Evolutionary conservation across 2,113 vertebrate genomes (phyloP).

Genomic region (Zapus hudsonius): DNA sequence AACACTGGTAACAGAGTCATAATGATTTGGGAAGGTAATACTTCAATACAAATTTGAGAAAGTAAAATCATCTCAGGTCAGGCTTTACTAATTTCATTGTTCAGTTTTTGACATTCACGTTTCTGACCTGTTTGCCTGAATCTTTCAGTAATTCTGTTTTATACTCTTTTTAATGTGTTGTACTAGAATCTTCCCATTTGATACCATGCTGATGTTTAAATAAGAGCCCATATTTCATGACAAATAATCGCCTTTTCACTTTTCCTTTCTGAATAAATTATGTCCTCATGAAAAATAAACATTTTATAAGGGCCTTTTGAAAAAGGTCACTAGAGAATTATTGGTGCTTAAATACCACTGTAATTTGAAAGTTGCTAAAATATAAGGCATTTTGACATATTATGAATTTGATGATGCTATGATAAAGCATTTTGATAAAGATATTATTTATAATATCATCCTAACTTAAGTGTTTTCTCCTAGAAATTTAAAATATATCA

Average conservation of each 20-base stretch:
- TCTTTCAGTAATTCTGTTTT: not conserved
- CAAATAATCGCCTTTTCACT: not conserved
- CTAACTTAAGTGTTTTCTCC: not conserved
- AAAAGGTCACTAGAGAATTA: not conserved
- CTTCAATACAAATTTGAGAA: not conserved
- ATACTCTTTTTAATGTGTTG: not conserved
- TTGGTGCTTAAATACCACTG: not conserved
- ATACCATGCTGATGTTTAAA: not conserved
- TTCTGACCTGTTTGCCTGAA: not conserved
- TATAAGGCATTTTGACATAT: not conserved
- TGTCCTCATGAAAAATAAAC: not conserved
- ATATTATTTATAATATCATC: not conserved
- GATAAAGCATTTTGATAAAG: slow-evolving; percentile 39
- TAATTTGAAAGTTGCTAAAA: not conserved
- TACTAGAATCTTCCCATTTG: not conserved
- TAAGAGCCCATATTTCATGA: not conserved
- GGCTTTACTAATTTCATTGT: not conserved
- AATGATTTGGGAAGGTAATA: not conserved
- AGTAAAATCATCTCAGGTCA: not conserved
- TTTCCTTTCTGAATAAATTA: not conserved
- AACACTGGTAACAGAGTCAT: not conserved
- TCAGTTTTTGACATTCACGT: not conserved
- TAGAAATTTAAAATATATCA: not conserved
- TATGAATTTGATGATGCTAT: not conserved
- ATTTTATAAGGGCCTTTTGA: not conserved